phyloP scores from a whole-genome alignment of 2,888 invertebrate species.

The Ophraella communa region DNA sequence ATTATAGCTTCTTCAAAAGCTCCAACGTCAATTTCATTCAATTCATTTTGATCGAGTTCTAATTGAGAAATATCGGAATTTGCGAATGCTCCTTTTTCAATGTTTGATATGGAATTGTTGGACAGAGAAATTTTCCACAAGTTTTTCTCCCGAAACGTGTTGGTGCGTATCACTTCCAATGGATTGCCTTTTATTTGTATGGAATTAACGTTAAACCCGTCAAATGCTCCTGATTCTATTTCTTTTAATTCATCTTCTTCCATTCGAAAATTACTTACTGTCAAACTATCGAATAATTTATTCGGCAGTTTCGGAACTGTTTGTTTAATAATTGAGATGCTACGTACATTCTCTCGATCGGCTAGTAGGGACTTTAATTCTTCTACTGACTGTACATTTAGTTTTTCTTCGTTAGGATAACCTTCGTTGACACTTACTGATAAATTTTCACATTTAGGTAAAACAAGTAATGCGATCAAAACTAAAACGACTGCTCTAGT shows the following conservation, averaged over 20 bases:
- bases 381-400: not conserved
- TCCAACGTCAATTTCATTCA: not conserved
- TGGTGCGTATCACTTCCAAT: not conserved
- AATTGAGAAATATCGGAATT: not conserved
- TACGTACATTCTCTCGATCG: not conserved
- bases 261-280: not conserved
- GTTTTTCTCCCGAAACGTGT: not conserved
- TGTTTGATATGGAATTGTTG: not conserved
- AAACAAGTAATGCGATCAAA: not conserved
- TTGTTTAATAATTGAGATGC: not conserved
- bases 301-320: not conserved
- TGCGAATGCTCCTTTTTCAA: not conserved
- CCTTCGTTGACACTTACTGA: not conserved
- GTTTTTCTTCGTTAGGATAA: not conserved
- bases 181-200: not conserved
- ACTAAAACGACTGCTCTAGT: not conserved
- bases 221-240: not conserved
- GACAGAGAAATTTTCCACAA: not conserved
- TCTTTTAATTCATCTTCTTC: not conserved
- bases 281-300: not conserved
- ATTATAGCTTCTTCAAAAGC: not conserved
- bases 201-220: not conserved
- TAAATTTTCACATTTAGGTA: not conserved
- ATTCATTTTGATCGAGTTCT: not conserved
- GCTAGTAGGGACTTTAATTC: not conserved